A percentile compares a stretch with the other conserved stretches of the same genome.
These are phyloP conservation scores for Coregonus suidteri DNA, from an alignment of 2,797 vertebrate genomes.

Conservation along the genomic window DNA sequence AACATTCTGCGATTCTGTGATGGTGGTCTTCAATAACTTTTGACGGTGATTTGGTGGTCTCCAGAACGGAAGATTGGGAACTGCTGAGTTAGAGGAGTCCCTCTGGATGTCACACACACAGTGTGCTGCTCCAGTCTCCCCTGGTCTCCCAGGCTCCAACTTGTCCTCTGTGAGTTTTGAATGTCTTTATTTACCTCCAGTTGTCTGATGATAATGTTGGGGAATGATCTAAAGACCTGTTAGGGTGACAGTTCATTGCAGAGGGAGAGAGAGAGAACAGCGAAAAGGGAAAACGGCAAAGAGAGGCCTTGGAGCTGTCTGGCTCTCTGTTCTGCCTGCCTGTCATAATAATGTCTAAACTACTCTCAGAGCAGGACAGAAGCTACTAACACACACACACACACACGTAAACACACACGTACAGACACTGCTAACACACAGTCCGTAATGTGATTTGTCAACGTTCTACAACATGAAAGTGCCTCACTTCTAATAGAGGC, in stretches of 20 bases:
- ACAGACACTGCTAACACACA: conserved; percentile 33
- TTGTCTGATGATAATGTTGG: conserved; percentile 36
- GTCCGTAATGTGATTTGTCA: conserved; percentile 66
- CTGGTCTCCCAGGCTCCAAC: conserved; percentile 1
- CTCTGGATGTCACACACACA: conserved; percentile 38
- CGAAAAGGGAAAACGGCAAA: neutral
- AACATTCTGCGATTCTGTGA: too few relatives aligned
- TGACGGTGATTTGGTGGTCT: too few relatives aligned
- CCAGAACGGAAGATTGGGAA: too few relatives aligned
- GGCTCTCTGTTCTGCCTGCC: conserved; percentile 29
- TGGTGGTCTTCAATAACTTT: too few relatives aligned
- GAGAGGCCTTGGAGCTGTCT: conserved; percentile 27
- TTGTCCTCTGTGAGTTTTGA: conserved; percentile 37
- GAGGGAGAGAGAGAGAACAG: neutral
- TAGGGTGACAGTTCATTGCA: conserved; percentile 42
- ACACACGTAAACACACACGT: too few relatives aligned
- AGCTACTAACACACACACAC: neutral
- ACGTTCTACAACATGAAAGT: conserved; percentile 56
- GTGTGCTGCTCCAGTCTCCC: neutral
- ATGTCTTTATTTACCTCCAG: conserved; percentile 55
- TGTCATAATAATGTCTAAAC: conserved; percentile 13
- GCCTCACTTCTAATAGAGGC: conserved; percentile 39
- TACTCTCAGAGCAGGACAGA: conserved; percentile 16
- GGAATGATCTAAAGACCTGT: conserved; percentile 43
- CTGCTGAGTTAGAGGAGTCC: conserved; percentile 21